Evolutionary conservation across 2,113 vertebrate genomes (phyloP).

Genomic region (Terrapene triunguis): DNA sequence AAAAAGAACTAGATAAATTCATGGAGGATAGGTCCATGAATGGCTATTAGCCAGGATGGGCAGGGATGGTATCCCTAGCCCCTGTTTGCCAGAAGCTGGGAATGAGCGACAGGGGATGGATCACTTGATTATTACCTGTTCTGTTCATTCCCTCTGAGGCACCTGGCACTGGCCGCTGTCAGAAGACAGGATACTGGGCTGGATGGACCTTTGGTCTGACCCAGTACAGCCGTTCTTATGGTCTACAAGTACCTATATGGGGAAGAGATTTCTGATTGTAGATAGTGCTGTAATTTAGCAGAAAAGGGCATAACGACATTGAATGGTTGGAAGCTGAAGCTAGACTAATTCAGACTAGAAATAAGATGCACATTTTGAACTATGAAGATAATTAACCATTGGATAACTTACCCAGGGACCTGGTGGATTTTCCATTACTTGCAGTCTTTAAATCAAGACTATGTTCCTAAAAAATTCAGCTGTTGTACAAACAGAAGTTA

Average conservation of each 20-base stretch:
- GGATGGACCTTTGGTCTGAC: too few relatives aligned
- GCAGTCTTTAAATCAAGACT: slow-evolving; percentile 28
- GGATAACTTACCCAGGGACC: not conserved
- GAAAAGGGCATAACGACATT: accelerated
- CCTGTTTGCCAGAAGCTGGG: too few relatives aligned
- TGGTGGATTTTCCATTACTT: accelerated
- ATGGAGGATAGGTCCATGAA: too few relatives aligned
- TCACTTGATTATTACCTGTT: too few relatives aligned
- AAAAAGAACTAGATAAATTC: too few relatives aligned
- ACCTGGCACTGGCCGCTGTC: too few relatives aligned
- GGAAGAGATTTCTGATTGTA: not conserved
- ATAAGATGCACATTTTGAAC: not conserved
- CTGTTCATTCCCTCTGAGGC: too few relatives aligned
- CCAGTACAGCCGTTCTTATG: too few relatives aligned
- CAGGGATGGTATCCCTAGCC: too few relatives aligned
- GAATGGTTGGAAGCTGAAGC: accelerated
- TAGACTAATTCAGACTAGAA: not conserved
- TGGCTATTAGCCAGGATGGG: too few relatives aligned
- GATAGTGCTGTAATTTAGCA: accelerated
- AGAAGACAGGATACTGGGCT: too few relatives aligned
- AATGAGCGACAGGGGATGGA: too few relatives aligned
- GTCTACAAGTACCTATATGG: not conserved
- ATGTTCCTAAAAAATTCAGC: slow-evolving; percentile 47
- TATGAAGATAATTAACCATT: slow-evolving; percentile 3
- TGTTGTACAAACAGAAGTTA: slow-evolving; percentile 8